Evolutionary conservation across 2,113 vertebrate species (phyloP).

Genomic region (Danionella cerebrum): DNA sequence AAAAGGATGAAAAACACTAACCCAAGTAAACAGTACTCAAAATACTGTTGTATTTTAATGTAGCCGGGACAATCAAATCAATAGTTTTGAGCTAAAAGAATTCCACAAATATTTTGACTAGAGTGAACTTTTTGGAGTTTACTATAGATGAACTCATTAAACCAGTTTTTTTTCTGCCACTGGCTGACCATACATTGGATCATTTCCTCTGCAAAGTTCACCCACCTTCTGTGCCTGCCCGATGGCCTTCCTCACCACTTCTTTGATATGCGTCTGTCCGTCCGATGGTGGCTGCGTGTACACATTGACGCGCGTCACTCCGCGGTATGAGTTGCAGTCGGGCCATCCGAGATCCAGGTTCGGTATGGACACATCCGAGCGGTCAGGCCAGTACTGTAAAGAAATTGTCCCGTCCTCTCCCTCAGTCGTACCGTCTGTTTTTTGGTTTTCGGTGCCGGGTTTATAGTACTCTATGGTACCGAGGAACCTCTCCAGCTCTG

Average conservation of each 20-base stretch:
- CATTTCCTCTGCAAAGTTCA: not conserved
- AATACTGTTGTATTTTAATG: too few relatives aligned
- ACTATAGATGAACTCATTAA: too few relatives aligned
- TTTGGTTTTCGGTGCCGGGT: slow-evolving; percentile 70
- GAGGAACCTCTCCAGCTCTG: slow-evolving; percentile 72
- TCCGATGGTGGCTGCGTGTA: slow-evolving; percentile 88
- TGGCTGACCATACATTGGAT: not conserved
- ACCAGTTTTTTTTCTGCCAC: too few relatives aligned
- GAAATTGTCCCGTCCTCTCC: slow-evolving; percentile 67
- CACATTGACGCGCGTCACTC: slow-evolving; percentile 85
- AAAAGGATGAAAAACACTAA: too few relatives aligned
- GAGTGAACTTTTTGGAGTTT: too few relatives aligned
- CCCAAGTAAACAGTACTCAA: too few relatives aligned
- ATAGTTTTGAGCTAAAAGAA: too few relatives aligned
- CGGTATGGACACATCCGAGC: slow-evolving; percentile 82
- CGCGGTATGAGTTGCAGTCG: slow-evolving; percentile 78
- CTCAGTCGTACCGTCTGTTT: slow-evolving; percentile 34
- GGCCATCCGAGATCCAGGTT: slow-evolving; percentile 95
- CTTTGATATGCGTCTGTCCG: slow-evolving; percentile 86
- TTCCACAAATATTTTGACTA: too few relatives aligned
- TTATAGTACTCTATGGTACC: slow-evolving; percentile 71
- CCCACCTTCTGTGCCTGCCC: slow-evolving; percentile 82
- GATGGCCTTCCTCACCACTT: slow-evolving; percentile 90
- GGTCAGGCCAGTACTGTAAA: slow-evolving; percentile 91
- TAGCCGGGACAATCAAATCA: too few relatives aligned